phyloP scores from a whole-genome alignment of 23 tunicate species.

The Clavelina lepadiformis region DNA sequence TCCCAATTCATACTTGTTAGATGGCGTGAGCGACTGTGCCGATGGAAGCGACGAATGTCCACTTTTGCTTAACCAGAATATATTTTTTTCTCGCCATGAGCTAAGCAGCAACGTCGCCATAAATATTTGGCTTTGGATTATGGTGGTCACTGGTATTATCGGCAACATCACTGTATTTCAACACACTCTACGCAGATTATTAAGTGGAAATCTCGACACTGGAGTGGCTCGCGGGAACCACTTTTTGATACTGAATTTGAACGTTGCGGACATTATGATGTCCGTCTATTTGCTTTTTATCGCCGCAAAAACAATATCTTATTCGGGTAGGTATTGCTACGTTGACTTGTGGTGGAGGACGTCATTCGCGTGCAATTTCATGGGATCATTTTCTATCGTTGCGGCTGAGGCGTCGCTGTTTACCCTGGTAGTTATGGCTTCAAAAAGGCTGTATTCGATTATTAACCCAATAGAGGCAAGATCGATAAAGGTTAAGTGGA shows the following conservation, averaged over 20 bases:
- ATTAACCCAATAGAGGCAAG: constrained; percentile 11
- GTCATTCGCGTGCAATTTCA: constrained; percentile 16
- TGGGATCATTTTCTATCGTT: constrained; percentile 38
- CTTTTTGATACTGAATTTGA: constrained; percentile 45
- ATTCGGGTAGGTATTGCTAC: constrained; percentile 39
- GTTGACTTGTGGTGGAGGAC: constrained; percentile 50
- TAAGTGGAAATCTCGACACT: neutral
- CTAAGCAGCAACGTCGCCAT: constrained; percentile 10
- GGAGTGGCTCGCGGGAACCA: constrained; percentile 14
- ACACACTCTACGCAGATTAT: constrained; percentile 8
- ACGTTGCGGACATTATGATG: constrained; percentile 54
- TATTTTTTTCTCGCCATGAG: constrained; percentile 14
- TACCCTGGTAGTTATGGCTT: constrained; percentile 39
- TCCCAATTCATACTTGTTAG: constrained; percentile 31
- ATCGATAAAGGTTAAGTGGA: constrained; percentile 16
- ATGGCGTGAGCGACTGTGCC: constrained; percentile 54
- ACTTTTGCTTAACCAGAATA: constrained; percentile 1
- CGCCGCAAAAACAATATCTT: constrained; percentile 17
- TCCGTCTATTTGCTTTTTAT: constrained; percentile 48
- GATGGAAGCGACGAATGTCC: constrained; percentile 74
- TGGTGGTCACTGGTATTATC: constrained; percentile 16
- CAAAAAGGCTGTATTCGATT: constrained; percentile 28
- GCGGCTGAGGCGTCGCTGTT: constrained; percentile 54
- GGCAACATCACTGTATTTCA: constrained; percentile 28
- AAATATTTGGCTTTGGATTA: constrained; percentile 28